Percentiles rank a stretch among this genome's conserved stretches.
These are phyloP conservation scores for Cantharis nigra DNA, from an alignment of 2,888 invertebrate species.

Conservation along the genomic window DNA sequence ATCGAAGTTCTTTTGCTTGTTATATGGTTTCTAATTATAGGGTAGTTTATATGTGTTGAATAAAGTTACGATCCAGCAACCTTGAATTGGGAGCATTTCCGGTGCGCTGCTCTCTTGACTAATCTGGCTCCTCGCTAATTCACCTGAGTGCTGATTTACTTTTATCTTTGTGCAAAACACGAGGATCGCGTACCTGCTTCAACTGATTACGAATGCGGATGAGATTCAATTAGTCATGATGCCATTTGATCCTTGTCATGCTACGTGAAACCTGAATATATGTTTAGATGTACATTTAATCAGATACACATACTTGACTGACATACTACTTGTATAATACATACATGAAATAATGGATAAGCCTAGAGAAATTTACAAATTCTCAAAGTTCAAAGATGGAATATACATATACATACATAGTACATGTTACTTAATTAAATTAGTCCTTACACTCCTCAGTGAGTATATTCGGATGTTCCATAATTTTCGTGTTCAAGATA, in stretches of 20 bases:
- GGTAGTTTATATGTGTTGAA: constrained; percentile 40
- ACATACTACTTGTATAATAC: neutral
- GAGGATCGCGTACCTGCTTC: constrained; percentile 46
- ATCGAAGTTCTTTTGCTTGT: constrained; percentile 15
- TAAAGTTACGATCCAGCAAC: constrained; percentile 48
- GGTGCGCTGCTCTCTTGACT: constrained; percentile 53
- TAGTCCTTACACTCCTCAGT: neutral
- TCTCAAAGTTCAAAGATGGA: neutral
- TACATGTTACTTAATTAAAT: neutral
- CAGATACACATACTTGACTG: neutral
- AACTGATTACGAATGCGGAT: constrained; percentile 48
- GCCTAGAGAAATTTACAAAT: neutral
- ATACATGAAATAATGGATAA: neutral
- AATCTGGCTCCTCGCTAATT: constrained; percentile 48
- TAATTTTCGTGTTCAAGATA: neutral
- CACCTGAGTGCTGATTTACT: constrained; percentile 53
- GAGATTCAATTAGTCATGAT: constrained; percentile 53
- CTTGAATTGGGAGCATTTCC: constrained; percentile 47
- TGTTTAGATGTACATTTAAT: neutral
- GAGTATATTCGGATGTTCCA: neutral
- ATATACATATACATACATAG: neutral
- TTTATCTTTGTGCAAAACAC: constrained; percentile 52
- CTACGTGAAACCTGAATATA: constrained; percentile 28
- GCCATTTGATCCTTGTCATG: constrained; percentile 46
- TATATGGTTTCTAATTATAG: constrained; percentile 39